Base-by-base conservation (phyloP, 2,797 vertebrate genomes). In the Huso huso region DNA sequence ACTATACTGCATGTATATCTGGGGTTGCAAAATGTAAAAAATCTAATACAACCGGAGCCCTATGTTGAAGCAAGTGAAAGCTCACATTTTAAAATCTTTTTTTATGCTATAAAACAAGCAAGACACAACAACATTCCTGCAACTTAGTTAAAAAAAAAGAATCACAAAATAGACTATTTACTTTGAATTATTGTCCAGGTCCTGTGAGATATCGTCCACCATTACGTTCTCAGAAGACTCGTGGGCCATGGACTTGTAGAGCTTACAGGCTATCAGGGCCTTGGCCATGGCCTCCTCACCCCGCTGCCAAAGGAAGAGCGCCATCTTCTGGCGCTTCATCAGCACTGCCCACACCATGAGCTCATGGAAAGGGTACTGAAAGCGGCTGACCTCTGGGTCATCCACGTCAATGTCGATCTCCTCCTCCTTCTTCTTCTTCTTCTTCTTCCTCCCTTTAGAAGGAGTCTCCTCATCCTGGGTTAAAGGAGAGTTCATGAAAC, bases 131-230 rank as follows among this genome's bases (percentile, higher is more conserved):
- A 3, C 23, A 37, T 37, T 37, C 23, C 23, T 37, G 2, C 23
- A 37, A 4, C 23, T 37, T 37, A 37, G 23, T 37, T 37, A 18
- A 57, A 57, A 12, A 57, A 37, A 37, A 37, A 37, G 23, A 37
- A 0, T 65, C 57, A 51, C 23, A 37, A 37, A 37, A 37, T 37
- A 37, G 23, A 1, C 23, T 37, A 90, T 96, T 89, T 63, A 99
- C 97, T 96, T 99, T 48, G 97, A 99, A 78, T 97, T 96, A 89
- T 95, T 98, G 79, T 99, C 96, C 83, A 99, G 83, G 65, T 99
- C 94, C 77, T 99, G 95, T 66, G 96, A 99, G 80, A 99, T 95
- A 81, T 99, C 97, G 0, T 99, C 97, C 74, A 98, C 95, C 75
- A 99, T 85, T 69, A 98, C 95, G 9, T 96, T 99, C 81, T 95